These are phyloP conservation scores for Aspidiotus rigidus DNA, from an alignment of 2,888 invertebrate species.

Conservation along the genomic window DNA sequence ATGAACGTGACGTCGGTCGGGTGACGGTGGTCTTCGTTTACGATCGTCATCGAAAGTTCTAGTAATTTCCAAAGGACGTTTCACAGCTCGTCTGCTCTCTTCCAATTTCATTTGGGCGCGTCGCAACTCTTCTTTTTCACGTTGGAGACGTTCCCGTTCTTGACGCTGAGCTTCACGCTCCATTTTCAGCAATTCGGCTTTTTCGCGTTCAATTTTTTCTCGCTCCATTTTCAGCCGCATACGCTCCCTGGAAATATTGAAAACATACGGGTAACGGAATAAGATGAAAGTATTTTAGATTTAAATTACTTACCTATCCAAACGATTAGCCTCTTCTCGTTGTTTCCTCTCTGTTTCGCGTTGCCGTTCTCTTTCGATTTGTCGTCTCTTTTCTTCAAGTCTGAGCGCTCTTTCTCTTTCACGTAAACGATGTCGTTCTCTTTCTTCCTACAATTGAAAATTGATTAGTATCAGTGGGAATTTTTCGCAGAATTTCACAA, in stretches of 20 bases:
- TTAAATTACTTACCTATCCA: slow-evolving; percentile 48
- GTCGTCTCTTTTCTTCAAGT: slow-evolving; percentile 70
- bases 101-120: slow-evolving; percentile 43
- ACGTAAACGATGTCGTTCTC: slow-evolving; percentile 62
- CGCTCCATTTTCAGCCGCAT: slow-evolving; percentile 73
- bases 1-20: slow-evolving; percentile 26
- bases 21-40: slow-evolving; percentile 30
- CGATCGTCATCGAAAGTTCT: slow-evolving; percentile 27
- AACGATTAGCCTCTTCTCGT: slow-evolving; percentile 71
- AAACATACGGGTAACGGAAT: background rate
- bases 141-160: slow-evolving; percentile 51
- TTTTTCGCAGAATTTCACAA: too few species aligned
- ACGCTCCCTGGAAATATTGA: slow-evolving; percentile 50
- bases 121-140: slow-evolving; percentile 74
- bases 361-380: slow-evolving; percentile 66
- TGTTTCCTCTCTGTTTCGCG: slow-evolving; percentile 73
- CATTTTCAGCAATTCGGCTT: slow-evolving; percentile 69
- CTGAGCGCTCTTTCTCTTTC: slow-evolving; percentile 68
- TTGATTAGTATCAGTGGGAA: background rate
- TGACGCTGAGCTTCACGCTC: slow-evolving; percentile 74
- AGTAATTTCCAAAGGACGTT: slow-evolving; percentile 25
- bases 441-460: slow-evolving; percentile 52
- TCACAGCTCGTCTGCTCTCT: slow-evolving; percentile 33
- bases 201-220: slow-evolving; percentile 78
- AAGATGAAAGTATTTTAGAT: background rate